These are phyloP conservation scores for Bryconaethiops microstoma DNA, from an alignment of 2,797 vertebrate species.

Conservation along the genomic window DNA sequence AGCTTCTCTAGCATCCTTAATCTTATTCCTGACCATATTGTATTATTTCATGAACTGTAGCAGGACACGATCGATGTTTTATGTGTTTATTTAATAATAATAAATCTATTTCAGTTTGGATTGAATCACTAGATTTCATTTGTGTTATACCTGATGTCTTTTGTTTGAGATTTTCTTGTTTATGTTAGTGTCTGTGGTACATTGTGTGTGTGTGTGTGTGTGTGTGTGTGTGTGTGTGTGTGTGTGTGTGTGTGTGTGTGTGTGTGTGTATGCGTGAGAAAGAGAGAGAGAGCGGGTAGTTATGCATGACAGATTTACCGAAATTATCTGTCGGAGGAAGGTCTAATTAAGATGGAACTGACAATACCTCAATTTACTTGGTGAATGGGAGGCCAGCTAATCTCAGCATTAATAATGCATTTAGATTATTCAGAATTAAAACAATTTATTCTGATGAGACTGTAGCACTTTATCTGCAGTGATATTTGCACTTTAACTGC, in stretches of 20 bases:
- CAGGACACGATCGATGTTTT: slow-evolving; percentile 28
- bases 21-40: slow-evolving; percentile 40
- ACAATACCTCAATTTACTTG: slow-evolving; percentile 47
- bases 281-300: neutral
- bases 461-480: slow-evolving; percentile 24
- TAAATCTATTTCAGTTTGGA: slow-evolving; percentile 48
- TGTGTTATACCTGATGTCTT: slow-evolving; percentile 35
- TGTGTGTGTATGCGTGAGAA: neutral
- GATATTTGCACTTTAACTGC: slow-evolving; percentile 33
- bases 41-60: slow-evolving; percentile 35
- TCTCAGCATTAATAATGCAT: slow-evolving; percentile 50
- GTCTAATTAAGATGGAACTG: slow-evolving; percentile 37
- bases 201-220: slow-evolving; percentile 19
- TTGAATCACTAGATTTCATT: slow-evolving; percentile 33
- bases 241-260: slow-evolving; percentile 4
- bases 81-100: slow-evolving; percentile 31
- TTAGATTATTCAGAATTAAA: slow-evolving; percentile 34
- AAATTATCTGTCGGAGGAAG: slow-evolving; percentile 32
- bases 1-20: slow-evolving; percentile 43
- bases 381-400: slow-evolving; percentile 30
- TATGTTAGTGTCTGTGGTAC: slow-evolving; percentile 35
- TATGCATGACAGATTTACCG: slow-evolving; percentile 31
- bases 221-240: slow-evolving; percentile 10
- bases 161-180: slow-evolving; percentile 24
- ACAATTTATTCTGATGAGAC: slow-evolving; percentile 35